Evolutionary conservation across 2,113 vertebrate species (phyloP), one percentile per base, ranked within the genome.

Genomic region (Saimiri boliviensis): DNA sequence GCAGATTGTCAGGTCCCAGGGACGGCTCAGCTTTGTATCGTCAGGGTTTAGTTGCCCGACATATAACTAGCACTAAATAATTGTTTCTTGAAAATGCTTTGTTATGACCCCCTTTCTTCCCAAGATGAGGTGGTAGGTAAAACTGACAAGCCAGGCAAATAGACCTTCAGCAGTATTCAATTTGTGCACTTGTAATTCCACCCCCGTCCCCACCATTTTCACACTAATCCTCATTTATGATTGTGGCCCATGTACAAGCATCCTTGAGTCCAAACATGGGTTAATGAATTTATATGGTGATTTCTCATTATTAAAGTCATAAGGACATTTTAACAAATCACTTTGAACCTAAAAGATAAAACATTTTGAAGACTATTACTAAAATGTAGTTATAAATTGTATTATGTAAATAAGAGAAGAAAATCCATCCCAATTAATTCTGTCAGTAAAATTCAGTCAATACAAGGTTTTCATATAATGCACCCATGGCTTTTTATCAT

Each of bases 361-460:
- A 56, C 63, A 17, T 16, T 49, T 12, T 32, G 6, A 74, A 92
- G 14, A 47, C 20, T 42, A 91, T 66, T 52, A 73, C 21, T 86
- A 79, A 88, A 93, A 47, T 40, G 2, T 66, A 68, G 68, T 88
- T 86, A 49, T 1, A 89, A 42, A 45, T 56, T 89, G 1, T 60
- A 30, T 49, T 63, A 23, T 58, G 6, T 73, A 47, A 94, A 63
- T 63, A 63, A 68, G 19, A 92, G 23, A 82, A 79, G 8, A 68
- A 92, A 42, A 83, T 86, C 40, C 93, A 87, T 60, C 25, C 17
- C 10, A 49, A 35, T 76, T 56, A 96, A 80, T 91, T 81, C 32
- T 95, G 12, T 87, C 21, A 47, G 17, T 40, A 27, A 96, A 84
- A 79, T 32, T 35, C 8, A 56, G 80, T 90, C 37, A 58, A 40